Conservation (phyloP, 2,113 vertebrate genomes). For the Aphelocoma coerulescens region DNA sequence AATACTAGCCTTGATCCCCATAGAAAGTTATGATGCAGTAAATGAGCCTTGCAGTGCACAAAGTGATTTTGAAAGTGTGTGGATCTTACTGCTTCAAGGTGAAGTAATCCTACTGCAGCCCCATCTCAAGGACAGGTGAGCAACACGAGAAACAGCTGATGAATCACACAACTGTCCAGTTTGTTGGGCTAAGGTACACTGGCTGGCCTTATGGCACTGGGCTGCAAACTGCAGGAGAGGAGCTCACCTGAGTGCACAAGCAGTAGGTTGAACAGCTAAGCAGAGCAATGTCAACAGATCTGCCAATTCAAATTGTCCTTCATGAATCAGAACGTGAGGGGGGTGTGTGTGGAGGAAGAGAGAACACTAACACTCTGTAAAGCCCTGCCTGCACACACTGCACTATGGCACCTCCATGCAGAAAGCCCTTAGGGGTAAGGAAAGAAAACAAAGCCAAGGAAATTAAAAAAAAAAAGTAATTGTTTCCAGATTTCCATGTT, state of each 20-base stretch:
- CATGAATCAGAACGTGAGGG: not conserved
- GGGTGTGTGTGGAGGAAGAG: not conserved
- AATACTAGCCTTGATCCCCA: not conserved
- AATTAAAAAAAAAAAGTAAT: not conserved
- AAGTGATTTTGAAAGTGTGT: not conserved
- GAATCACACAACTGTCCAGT: not conserved
- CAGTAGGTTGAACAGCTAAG: not conserved
- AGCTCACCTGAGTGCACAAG: not conserved
- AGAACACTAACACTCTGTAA: not conserved
- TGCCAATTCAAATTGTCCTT: not conserved
- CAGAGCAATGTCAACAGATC: not conserved
- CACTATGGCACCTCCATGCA: not conserved
- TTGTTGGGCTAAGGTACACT: not conserved
- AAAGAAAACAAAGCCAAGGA: not conserved
- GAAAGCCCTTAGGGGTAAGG: not conserved
- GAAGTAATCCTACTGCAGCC: not conserved
- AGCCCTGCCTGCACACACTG: not conserved
- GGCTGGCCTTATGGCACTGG: not conserved
- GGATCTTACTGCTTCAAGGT: not conserved
- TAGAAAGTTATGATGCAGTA: not conserved
- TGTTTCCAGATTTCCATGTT: not conserved
- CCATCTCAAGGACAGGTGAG: not conserved
- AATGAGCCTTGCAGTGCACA: not conserved
- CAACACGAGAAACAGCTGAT: not conserved
- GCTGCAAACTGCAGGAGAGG: not conserved